Evolutionary conservation across 1,140 invertebrate species (phyloP), one percentile per base, ranked within the genome.

Genomic region (Eriosoma lanigerum): DNA sequence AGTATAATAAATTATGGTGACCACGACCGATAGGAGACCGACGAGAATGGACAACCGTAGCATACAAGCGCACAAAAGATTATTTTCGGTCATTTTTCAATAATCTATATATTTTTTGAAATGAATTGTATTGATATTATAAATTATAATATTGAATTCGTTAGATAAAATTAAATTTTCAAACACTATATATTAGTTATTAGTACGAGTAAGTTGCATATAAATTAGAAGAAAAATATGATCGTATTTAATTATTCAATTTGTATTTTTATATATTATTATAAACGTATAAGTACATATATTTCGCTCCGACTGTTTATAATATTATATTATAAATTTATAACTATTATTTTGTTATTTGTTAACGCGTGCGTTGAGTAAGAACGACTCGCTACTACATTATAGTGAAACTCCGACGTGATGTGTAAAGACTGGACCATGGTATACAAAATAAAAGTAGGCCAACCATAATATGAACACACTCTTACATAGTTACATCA

Each of bases 1-100:
- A 26, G 90, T 91, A 19, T 90, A 88, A 84, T 91, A 91, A 81
- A 92, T 89, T 81, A 92, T 89, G 68, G 90, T 89, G 64, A 90
- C 86, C 56, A 91, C 90, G 82, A 90, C 89, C 21, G 88, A 87
- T 19, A 85, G 84, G 19, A 88, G 84, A 17, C 87, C 87, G 26
- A 88, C 84, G 81, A 88, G 86, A 50, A 88, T 84, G 15, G 86
- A 86, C 26, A 85, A 83, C 82, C 87, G 84, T 81, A 88, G 86
- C 81, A 87, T 83, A 84, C 82, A 82, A 38, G 44, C 38, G 56
- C 75, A 83, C 58, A 60, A 60, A 46, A 66, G 0, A 44, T 70
- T 66, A 24, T 52, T 48, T 52, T 82, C 29, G 10, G 46, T 72
- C 68, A 72, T 72, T 50, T 72, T 70, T n/a, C 21, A 54, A 38